Percentiles rank a stretch among this genome's conserved stretches.
These are phyloP conservation scores for Amphiprion clarkii DNA, from an alignment of 2,797 vertebrate species.

Conservation along the genomic window DNA sequence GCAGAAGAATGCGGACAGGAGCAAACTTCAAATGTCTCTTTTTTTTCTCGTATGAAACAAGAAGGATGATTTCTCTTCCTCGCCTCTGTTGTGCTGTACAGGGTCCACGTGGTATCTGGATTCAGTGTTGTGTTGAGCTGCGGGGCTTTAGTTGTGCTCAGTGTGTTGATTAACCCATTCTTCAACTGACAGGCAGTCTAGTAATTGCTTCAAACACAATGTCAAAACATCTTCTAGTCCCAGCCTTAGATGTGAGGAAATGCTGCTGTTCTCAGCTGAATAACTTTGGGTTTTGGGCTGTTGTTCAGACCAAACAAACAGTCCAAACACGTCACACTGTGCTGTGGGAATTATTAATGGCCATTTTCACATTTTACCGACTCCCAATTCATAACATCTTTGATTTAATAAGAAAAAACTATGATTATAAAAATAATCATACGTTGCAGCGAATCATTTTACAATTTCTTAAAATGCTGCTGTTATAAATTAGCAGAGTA, in stretches of 20 bases:
- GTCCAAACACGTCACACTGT: too few relatives aligned
- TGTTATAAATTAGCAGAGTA: too few relatives aligned
- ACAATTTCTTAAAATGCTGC: background rate
- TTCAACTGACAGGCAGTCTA: too few relatives aligned
- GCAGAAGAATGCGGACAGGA: constrained; percentile 12
- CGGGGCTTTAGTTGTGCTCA: background rate
- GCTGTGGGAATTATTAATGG: too few relatives aligned
- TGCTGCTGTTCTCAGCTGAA: background rate
- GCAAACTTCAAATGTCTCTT: background rate
- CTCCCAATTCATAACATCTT: background rate
- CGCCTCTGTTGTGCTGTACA: background rate
- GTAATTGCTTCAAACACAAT: too few relatives aligned
- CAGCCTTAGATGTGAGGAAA: background rate
- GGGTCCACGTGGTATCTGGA: background rate
- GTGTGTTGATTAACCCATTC: background rate
- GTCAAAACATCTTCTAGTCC: background rate
- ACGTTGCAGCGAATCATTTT: background rate
- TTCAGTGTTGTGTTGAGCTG: background rate
- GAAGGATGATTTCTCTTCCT: background rate
- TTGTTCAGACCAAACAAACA: too few relatives aligned
- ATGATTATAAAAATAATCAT: too few relatives aligned
- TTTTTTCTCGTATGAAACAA: constrained; percentile 11
- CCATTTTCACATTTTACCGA: background rate
- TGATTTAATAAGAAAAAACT: background rate
- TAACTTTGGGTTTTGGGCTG: background rate